Evolutionary conservation across 2,797 vertebrate genomes (phyloP).

Genomic region (Pseudochirops cupreus): DNA sequence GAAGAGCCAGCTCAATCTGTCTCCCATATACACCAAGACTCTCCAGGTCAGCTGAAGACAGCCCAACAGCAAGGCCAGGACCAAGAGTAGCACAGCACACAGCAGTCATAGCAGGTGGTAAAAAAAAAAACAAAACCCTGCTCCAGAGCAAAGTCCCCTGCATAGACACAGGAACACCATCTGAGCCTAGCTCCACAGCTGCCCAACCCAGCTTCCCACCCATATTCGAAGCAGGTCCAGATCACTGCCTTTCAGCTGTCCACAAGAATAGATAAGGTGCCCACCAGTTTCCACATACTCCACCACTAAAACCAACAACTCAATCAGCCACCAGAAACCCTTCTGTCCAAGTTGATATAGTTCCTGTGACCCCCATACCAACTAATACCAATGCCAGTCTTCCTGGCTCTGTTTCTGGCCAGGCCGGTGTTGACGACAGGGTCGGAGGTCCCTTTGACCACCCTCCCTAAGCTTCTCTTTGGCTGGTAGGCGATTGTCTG

Average conservation of each 20-base stretch:
- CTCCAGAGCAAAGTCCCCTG: slow-evolving; percentile 72
- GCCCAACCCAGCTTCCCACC: slow-evolving; percentile 74
- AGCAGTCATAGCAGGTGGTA: slow-evolving; percentile 84
- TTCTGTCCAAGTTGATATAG: slow-evolving; percentile 89
- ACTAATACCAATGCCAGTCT: slow-evolving; percentile 75
- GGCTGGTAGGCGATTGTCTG: slow-evolving; percentile 74
- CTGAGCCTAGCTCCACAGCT: slow-evolving; percentile 79
- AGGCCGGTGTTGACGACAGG: slow-evolving; percentile 88
- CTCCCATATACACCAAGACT: slow-evolving; percentile 75
- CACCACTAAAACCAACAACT: slow-evolving; percentile 91
- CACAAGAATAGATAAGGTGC: slow-evolving; percentile 87
- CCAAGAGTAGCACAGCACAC: slow-evolving; percentile 85
- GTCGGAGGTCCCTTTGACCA: slow-evolving; percentile 79
- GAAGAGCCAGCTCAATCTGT: slow-evolving; percentile 80
- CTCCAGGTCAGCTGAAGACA: slow-evolving; percentile 84
- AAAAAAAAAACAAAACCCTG: slow-evolving; percentile 80
- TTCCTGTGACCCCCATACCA: slow-evolving; percentile 81
- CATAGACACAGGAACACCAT: slow-evolving; percentile 65
- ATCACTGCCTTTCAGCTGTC: slow-evolving; percentile 87
- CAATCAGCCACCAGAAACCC: slow-evolving; percentile 91
- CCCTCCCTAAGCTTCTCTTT: slow-evolving; percentile 78
- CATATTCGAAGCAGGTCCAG: slow-evolving; percentile 86
- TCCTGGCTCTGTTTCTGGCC: slow-evolving; percentile 79
- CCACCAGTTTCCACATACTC: slow-evolving; percentile 89
- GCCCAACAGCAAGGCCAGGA: slow-evolving; percentile 83